A percentile compares a stretch with the other conserved stretches of the same genome.
Conservation (phyloP, 92 coral and sea anemone genomes). For the Epizoanthus stellaris region DNA sequence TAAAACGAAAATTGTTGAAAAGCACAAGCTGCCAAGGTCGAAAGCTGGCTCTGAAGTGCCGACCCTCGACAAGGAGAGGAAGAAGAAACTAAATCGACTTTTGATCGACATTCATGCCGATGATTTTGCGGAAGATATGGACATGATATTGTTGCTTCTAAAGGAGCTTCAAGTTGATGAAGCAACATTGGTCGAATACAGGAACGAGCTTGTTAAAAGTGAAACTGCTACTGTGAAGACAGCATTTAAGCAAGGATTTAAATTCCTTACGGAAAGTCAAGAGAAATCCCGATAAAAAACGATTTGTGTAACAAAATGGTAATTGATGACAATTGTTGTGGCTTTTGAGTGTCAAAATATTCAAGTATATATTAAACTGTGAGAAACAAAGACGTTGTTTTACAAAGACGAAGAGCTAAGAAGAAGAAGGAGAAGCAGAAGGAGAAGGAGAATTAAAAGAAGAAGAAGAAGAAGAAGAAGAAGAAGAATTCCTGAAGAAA, state of each 20-base stretch:
- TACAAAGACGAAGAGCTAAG: no score
- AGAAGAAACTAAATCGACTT: slow-evolving; percentile 17
- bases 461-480: no score
- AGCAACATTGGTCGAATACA: not conserved
- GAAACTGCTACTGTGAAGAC: not conserved
- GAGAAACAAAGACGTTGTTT: no score
- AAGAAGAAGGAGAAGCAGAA: no score
- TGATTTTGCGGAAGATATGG: slow-evolving; percentile 17
- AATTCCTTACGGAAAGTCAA: not conserved
- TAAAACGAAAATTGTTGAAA: not conserved
- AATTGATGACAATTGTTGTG: no score
- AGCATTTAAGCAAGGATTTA: slow-evolving; percentile 4
- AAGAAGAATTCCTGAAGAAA: no score
- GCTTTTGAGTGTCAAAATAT: no score
- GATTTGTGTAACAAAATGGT: no score
- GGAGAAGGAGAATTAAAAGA: no score
- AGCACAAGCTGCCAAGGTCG: not conserved
- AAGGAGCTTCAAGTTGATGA: slow-evolving; percentile 5
- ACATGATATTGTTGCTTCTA: not conserved
- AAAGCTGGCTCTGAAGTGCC: not conserved
- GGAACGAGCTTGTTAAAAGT: slow-evolving; percentile 6
- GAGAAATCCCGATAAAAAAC: not conserved
- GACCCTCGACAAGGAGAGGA: slow-evolving; percentile 18
- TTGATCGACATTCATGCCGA: slow-evolving; percentile 21
- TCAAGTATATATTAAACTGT: no score